A percentile compares a stretch with the other conserved stretches of the same genome.
These are phyloP conservation scores for Xanthostigma xanthostigma DNA, from an alignment of 2,888 invertebrate species.

Conservation along the genomic window DNA sequence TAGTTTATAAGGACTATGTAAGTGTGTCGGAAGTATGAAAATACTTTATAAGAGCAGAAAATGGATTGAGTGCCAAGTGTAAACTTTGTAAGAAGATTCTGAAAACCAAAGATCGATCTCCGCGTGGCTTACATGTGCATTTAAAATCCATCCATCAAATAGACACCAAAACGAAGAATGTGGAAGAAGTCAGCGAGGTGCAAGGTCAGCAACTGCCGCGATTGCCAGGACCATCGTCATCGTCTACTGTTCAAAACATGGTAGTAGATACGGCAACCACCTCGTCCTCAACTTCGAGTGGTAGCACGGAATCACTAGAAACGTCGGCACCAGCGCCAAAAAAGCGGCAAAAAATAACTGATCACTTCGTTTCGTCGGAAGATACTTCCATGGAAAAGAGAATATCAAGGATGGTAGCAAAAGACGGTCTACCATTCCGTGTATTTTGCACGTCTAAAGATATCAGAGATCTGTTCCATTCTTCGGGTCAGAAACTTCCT, in stretches of 20 bases:
- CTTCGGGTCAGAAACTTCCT: constrained; percentile 1
- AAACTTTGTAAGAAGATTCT: constrained; percentile 5
- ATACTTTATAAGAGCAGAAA: constrained; percentile 4
- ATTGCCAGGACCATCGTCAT: no score
- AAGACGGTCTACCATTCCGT: constrained; percentile 13
- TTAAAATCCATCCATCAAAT: constrained; percentile 5
- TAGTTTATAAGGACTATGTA: no score
- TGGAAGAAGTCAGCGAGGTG: no score
- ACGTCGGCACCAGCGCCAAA: background rate
- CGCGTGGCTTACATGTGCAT: constrained; percentile 6
- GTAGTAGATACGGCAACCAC: background rate
- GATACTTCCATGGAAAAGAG: constrained; percentile 3
- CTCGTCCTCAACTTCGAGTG: background rate
- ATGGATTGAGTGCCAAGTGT: constrained; percentile 6
- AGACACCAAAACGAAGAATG: background rate
- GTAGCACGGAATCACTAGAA: background rate
- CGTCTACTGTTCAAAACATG: no score
- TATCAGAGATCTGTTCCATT: background rate
- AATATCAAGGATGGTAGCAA: constrained; percentile 10
- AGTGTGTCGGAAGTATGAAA: constrained; percentile 4
- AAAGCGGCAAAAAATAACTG: background rate
- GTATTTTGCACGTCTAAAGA: constrained; percentile 10
- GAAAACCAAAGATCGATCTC: constrained; percentile 4
- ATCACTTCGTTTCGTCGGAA: constrained; percentile 1
- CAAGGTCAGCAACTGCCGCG: no score